These are phyloP conservation scores for Aporophyla lueneburgensis DNA, from an alignment of 2,888 invertebrate genomes.

Conservation along the genomic window DNA sequence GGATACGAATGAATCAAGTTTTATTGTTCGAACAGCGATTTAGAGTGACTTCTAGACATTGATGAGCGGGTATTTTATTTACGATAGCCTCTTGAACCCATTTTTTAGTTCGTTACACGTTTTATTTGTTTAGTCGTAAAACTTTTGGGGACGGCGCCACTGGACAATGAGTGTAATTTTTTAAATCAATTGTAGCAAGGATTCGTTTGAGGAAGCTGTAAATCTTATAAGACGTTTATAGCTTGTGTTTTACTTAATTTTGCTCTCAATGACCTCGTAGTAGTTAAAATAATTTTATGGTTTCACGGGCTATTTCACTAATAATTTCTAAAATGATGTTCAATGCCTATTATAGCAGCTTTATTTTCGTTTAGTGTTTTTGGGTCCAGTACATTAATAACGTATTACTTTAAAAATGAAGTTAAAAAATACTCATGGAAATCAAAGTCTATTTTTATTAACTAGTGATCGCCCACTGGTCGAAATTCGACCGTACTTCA, in stretches of 20 bases:
- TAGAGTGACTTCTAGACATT: conserved; percentile 80
- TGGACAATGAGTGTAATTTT: conserved; percentile 64
- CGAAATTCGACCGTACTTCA: no score
- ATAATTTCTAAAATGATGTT: background rate
- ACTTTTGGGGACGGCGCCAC: conserved; percentile 73
- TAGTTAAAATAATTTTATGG: conserved; percentile 25
- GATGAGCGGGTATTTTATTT: conserved; percentile 81
- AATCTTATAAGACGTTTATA: conserved; percentile 57
- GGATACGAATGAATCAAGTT: conserved; percentile 82
- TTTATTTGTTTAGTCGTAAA: conserved; percentile 78
- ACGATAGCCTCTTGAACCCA: conserved; percentile 83
- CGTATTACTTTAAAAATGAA: no score
- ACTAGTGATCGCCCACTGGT: no score
- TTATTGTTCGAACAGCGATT: conserved; percentile 82
- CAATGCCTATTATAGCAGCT: background rate
- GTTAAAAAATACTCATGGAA: no score
- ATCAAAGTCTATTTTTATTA: no score
- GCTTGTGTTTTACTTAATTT: conserved; percentile 41
- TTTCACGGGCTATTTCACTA: conserved; percentile 14
- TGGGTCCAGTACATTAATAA: no score
- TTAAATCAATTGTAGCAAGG: conserved; percentile 65
- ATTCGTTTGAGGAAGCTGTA: conserved; percentile 55
- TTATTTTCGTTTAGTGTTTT: background rate
- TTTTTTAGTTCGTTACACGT: conserved; percentile 80
- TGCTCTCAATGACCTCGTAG: conserved; percentile 46